Evolutionary conservation across 2,888 invertebrate genomes (phyloP), one percentile per base, ranked within the genome.

Genomic region (Fragum sueziense): DNA sequence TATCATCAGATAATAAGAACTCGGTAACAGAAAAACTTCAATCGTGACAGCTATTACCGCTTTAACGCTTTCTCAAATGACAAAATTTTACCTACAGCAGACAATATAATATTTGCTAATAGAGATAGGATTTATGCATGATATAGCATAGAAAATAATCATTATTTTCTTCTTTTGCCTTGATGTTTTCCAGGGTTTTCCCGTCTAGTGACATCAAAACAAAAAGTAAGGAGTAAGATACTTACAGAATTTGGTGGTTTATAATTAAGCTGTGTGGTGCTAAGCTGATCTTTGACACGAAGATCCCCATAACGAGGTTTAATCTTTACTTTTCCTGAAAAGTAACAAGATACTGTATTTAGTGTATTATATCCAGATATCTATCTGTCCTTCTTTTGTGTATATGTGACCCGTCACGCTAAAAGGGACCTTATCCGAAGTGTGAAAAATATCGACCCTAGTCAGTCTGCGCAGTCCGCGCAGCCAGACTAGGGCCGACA

Each of bases 251-350:
- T 59, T 17, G 14, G 25, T 14, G 29, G 29, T 20, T 1, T 22
- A 2, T 25, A 20, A 2, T 2, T 1, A 29, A 29, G 20, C n/a
- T 61, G 61, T n/a, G 33, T 27, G 6, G n/a, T 41, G 22, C 65
- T 41, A 17, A 65, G 65, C 6, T 65, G 1, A 27, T 65, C 65
- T 25, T 17, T 37, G 9, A 41, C 11, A 22, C 3, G 65, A 1
- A 41, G 41, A 27, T n/a, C 25, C 2, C 41, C 65, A 41, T 25
- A 65, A 41, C 65, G 65, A 11, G 65, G 41, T 25, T n/a, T 65
- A 11, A 65, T 65, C 41, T 65, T 65, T 20, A 65, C n/a, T 34
- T 34, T 65, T 27, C 41, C 65, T 65, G 41, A 41, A 65, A 41
- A 57, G 4, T 25, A 6, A 57, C 2, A 6, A 29, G 57, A 7